These are phyloP conservation scores for Macrostomum cliftonense DNA, from an alignment of 2,888 invertebrate species.

Conservation along the genomic window DNA sequence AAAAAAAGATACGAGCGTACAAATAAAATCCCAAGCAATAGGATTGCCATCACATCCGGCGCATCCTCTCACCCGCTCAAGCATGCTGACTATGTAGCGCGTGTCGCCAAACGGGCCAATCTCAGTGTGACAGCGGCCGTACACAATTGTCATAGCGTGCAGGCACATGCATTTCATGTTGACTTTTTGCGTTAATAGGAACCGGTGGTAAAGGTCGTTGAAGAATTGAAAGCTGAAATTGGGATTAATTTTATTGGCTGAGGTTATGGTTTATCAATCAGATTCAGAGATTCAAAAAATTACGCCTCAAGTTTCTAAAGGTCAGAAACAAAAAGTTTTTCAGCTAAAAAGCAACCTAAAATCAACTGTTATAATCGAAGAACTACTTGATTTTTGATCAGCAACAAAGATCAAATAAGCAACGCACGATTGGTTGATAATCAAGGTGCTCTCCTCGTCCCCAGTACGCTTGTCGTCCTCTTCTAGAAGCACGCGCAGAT, in stretches of 20 bases:
- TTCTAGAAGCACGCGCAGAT: slow-evolving; percentile 73
- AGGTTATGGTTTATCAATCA: too few species aligned
- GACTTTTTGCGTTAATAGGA: slow-evolving; percentile 48
- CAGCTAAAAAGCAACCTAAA: too few species aligned
- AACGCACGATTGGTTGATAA: not conserved
- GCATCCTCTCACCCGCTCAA: slow-evolving; percentile 55
- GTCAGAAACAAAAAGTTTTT: too few species aligned
- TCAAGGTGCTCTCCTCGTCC: not conserved
- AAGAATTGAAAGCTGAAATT: slow-evolving; percentile 56
- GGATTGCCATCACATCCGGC: too few species aligned
- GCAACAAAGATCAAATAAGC: too few species aligned
- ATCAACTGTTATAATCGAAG: too few species aligned
- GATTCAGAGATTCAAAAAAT: too few species aligned
- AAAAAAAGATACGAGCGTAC: too few species aligned
- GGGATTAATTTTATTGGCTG: not conserved
- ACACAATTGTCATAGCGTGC: slow-evolving; percentile 91
- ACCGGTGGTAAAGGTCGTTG: slow-evolving; percentile 91
- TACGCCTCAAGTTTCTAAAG: too few species aligned
- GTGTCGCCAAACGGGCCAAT: slow-evolving; percentile 93
- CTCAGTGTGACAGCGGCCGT: slow-evolving; percentile 80
- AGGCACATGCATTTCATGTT: slow-evolving; percentile 93
- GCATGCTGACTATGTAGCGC: slow-evolving; percentile 78
- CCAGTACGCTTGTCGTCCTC: slow-evolving; percentile 44
- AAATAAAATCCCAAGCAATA: too few species aligned
- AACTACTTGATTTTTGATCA: too few species aligned